Conservation (phyloP, 2,888 invertebrate genomes). For the Tenthredo amoena region DNA sequence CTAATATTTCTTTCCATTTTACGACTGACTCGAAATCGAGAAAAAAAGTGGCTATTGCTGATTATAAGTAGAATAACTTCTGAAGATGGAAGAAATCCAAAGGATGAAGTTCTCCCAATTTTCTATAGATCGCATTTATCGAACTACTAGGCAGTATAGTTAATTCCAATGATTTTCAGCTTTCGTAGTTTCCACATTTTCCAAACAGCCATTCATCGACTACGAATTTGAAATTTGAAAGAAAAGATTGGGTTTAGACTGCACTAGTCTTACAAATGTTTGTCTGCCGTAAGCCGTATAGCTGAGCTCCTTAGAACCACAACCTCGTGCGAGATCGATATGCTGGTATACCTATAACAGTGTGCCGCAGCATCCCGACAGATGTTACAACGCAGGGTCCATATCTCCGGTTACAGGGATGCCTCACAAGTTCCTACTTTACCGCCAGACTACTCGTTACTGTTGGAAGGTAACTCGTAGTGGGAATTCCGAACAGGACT, state of each 20-base stretch:
- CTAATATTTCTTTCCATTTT: not conserved
- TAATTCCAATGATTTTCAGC: not conserved
- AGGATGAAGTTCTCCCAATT: not conserved
- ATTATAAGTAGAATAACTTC: not conserved
- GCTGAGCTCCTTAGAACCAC: not conserved
- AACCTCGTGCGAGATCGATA: slow-evolving; percentile 54
- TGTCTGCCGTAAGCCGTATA: not conserved
- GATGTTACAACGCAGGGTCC: slow-evolving; percentile 51
- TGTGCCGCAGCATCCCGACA: slow-evolving; percentile 52
- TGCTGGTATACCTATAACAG: not conserved
- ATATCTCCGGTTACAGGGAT: slow-evolving; percentile 50
- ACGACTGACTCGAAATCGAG: not conserved
- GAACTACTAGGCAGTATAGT: not conserved
- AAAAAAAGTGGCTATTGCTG: not conserved
- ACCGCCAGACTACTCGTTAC: slow-evolving; percentile 44
- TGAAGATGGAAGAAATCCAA: not conserved
- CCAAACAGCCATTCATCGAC: too few relatives aligned
- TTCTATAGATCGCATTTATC: not conserved
- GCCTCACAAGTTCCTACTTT: slow-evolving; percentile 38
- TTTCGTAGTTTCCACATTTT: not conserved
- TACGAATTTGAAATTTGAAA: not conserved
- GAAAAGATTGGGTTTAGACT: not conserved
- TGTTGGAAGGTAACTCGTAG: slow-evolving; percentile 25
- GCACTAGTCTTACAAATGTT: not conserved
- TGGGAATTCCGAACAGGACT: not conserved